Evolutionary conservation across 2,797 vertebrate genomes (phyloP), one percentile per base, ranked within the genome.

Genomic region (Danio aesculapii): DNA sequence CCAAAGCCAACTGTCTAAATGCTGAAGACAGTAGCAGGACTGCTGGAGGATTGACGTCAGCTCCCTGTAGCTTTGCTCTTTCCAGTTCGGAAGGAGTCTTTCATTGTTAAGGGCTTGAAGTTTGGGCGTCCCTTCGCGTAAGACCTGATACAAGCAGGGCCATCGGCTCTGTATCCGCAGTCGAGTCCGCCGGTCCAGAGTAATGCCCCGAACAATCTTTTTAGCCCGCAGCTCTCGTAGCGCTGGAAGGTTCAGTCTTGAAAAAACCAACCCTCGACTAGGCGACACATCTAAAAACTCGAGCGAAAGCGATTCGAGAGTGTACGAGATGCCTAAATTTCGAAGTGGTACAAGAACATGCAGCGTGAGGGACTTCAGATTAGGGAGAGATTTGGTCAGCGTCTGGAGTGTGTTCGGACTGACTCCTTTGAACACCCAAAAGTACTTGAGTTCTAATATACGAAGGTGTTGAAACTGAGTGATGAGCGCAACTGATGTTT

Each of bases 1-100:
- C 94, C 94, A 95, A 1, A 96, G 88, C 95, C 95, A 96, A 75
- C 93, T 95, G 87, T 96, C 95, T 2, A 95, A 89, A 87, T 96
- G 95, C 78, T 94, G 94, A 14, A 95, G 90, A 66, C 95, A 96
- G 84, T 95, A 96, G 84, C 95, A 96, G 78, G 94, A 94, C 88
- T 95, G 94, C 58, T 92, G 88, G 72, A 96, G 84, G 88, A 96
- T 94, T 68, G 92, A 91, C 0, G 91, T 89, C 71, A 96, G 91
- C 83, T 95, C 95, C 41, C 88, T 84, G 16, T 95, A 95, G 68
- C 77, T 88, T 46, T 91, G 88, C 44, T 94, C 93, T 74, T 91
- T 92, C 95, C 95, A 96, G 0, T 86, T 89, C 11, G 94, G 93
- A 9, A 95, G 91, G 1, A 96, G 92, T 77, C 89, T 88, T 89